Evolutionary conservation across 2,888 invertebrate genomes (phyloP).

Genomic region (Ectemnius continuus): DNA sequence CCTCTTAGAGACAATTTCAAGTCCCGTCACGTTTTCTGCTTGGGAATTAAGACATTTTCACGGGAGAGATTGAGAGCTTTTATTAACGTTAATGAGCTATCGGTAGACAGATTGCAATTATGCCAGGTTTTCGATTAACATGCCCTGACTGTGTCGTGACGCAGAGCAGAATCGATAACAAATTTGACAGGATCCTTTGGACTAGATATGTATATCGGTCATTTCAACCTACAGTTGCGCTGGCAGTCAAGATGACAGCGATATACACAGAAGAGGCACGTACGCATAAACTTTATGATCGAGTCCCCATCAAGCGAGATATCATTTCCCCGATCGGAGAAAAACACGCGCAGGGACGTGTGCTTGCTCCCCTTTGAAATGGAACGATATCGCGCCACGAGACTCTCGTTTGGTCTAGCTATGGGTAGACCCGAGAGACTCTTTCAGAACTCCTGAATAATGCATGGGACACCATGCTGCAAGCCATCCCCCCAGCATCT

Average conservation of each 20-base stretch:
- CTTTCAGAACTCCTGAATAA: too few relatives aligned
- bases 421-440: too few relatives aligned
- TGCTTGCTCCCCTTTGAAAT: too few relatives aligned
- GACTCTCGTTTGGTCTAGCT: too few relatives aligned
- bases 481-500: too few relatives aligned
- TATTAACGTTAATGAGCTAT: neutral
- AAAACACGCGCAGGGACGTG: neutral
- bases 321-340: neutral
- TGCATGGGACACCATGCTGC: too few relatives aligned
- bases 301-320: neutral
- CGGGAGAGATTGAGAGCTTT: too few relatives aligned
- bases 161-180: conserved; percentile 6
- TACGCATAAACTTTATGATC: conserved; percentile 15
- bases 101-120: conserved; percentile 7
- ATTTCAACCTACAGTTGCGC: neutral
- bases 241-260: neutral
- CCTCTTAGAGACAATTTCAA: too few relatives aligned
- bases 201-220: neutral
- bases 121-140: neutral
- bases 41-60: too few relatives aligned
- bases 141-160: neutral
- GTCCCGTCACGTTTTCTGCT: too few relatives aligned
- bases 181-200: conserved; percentile 8
- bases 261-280: neutral
- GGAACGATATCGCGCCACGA: too few relatives aligned